Conservation (phyloP, 2,797 vertebrate genomes). For the Mallotus villosus region DNA sequence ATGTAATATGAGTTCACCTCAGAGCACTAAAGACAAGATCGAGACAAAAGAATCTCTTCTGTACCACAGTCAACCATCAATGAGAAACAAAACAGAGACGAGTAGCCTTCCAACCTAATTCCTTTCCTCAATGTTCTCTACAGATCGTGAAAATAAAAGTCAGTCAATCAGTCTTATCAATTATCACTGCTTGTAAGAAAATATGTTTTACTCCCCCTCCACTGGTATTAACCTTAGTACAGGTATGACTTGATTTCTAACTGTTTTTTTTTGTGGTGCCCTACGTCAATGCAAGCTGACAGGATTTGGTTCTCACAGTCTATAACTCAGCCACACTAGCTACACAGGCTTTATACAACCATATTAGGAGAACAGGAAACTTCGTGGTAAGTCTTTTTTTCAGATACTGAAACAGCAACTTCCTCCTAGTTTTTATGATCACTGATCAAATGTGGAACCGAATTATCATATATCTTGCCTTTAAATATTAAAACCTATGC, state of each 20-base stretch:
- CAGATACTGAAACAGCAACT: conserved; percentile 41
- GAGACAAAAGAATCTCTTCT: not conserved
- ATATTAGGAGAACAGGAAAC: conserved; percentile 76
- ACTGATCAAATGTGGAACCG: no score
- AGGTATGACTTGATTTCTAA: no score
- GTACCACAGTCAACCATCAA: not conserved
- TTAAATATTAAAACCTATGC: no score
- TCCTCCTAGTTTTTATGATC: conserved; percentile 26
- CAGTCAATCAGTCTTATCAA: no score
- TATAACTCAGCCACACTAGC: conserved; percentile 27
- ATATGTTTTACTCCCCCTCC: no score
- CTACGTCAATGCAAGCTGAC: conserved; percentile 9
- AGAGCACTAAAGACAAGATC: not conserved
- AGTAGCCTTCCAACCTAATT: no score
- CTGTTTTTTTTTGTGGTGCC: no score
- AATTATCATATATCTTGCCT: no score
- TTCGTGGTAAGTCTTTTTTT: conserved; percentile 35
- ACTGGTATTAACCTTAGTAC: no score
- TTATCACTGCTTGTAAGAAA: no score
- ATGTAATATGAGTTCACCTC: conserved; percentile 1
- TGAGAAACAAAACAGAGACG: not conserved
- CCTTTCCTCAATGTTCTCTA: not conserved
- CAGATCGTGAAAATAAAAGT: not conserved
- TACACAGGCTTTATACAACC: conserved; percentile 48
- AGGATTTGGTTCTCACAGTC: conserved; percentile 16